Evolutionary conservation across 2,888 invertebrate species (phyloP).

Genomic region (Heliconius hortense): DNA sequence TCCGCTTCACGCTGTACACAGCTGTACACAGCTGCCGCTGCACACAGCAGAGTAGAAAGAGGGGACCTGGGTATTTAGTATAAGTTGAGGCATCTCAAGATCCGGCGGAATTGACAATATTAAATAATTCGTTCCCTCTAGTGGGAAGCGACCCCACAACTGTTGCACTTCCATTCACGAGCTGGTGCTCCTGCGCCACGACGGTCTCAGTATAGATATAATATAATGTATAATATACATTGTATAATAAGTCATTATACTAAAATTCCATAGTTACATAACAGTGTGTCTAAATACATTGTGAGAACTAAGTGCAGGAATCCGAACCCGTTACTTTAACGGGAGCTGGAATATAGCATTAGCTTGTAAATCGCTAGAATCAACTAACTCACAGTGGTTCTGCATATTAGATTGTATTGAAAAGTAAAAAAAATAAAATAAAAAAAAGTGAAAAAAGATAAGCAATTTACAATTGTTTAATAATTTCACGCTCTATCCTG

Average conservation of each 20-base stretch:
- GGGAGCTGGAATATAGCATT: conserved; percentile 46
- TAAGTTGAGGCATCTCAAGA: too few species aligned
- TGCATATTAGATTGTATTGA: neutral
- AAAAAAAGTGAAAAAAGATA: too few species aligned
- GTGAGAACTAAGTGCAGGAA: conserved; percentile 41
- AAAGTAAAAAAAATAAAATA: neutral
- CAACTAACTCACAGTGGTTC: neutral
- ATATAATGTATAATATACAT: neutral
- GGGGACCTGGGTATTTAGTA: too few species aligned
- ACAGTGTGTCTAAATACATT: neutral
- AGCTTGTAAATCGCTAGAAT: conserved; percentile 47
- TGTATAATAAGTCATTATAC: neutral
- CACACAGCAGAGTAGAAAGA: too few species aligned
- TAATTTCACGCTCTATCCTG: neutral
- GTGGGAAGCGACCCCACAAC: neutral
- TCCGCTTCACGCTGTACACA: neutral
- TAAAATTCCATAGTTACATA: neutral
- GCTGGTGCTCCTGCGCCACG: neutral
- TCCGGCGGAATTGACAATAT: neutral
- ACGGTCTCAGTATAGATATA: neutral
- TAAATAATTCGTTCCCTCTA: neutral
- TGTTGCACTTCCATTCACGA: neutral
- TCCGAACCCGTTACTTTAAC: conserved; percentile 54
- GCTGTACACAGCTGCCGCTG: too few species aligned
- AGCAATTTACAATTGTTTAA: too few species aligned